Evolutionary conservation across 1,140 invertebrate species (phyloP).

Genomic region (Dendroctonus valens): DNA sequence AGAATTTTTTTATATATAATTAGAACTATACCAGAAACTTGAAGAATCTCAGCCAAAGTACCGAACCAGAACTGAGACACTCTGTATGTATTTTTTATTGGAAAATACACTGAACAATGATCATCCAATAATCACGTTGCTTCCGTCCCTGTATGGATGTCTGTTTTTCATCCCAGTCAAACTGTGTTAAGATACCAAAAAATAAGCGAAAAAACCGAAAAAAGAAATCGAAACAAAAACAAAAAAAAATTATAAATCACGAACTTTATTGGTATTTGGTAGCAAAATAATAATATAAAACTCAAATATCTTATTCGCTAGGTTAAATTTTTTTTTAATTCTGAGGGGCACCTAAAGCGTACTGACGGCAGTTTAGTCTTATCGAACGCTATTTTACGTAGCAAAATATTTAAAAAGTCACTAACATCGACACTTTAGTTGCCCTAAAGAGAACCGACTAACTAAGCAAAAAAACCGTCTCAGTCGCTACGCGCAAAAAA

Average conservation of each 20-base stretch:
- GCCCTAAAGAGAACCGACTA: slow-evolving; percentile 37
- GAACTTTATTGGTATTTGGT: slow-evolving; percentile 53
- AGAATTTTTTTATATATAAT: no score
- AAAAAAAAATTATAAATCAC: slow-evolving; percentile 50
- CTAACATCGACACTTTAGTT: slow-evolving; percentile 30
- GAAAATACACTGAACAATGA: no score
- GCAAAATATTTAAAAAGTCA: slow-evolving; percentile 34
- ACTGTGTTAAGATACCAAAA: background rate
- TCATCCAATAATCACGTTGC: no score
- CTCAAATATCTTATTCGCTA: slow-evolving; percentile 37
- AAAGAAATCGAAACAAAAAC: slow-evolving; percentile 44
- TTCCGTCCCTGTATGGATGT: no score
- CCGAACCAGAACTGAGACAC: no score
- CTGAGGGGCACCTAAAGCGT: slow-evolving; percentile 34
- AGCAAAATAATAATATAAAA: slow-evolving; percentile 50
- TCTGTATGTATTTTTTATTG: no score
- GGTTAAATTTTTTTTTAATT: slow-evolving; percentile 42
- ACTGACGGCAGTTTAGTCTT: slow-evolving; percentile 42
- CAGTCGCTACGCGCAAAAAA: slow-evolving; percentile 38
- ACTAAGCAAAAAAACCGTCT: slow-evolving; percentile 38
- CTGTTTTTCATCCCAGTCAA: no score
- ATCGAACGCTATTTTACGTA: slow-evolving; percentile 14
- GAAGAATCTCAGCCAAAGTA: no score
- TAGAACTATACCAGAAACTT: no score
- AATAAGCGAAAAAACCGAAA: slow-evolving; percentile 1